Evolutionary conservation across 2,113 vertebrate species (phyloP).

Genomic region (Eurystomus gularis): DNA sequence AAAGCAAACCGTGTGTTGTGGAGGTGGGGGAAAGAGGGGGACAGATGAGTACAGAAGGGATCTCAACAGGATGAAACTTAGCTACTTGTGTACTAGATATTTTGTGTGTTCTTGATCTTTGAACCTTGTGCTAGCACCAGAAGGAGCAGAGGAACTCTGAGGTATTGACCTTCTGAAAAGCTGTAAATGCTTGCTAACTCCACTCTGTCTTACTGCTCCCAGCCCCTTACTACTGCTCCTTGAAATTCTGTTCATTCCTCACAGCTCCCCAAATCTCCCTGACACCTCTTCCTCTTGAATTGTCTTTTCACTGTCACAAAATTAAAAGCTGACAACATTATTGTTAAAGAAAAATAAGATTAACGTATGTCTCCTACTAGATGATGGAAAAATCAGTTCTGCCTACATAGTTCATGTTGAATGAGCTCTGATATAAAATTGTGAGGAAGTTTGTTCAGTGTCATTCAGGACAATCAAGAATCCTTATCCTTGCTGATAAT

Average conservation of each 20-base stretch:
- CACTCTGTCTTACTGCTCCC: neutral
- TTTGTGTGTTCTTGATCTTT: neutral
- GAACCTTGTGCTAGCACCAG: neutral
- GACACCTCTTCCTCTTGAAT: neutral
- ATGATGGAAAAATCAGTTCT: neutral
- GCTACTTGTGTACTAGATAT: neutral
- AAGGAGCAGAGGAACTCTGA: neutral
- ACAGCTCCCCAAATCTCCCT: neutral
- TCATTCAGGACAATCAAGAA: neutral
- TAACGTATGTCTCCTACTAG: neutral
- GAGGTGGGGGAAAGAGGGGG: neutral
- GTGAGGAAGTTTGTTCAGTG: neutral
- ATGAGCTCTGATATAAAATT: neutral
- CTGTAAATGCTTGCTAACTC: neutral
- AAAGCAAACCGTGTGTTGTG: neutral
- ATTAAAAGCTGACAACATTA: neutral
- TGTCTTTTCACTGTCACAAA: neutral
- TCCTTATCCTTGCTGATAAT: conserved; percentile 1
- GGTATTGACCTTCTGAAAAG: neutral
- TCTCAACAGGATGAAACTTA: neutral
- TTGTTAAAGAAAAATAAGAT: neutral
- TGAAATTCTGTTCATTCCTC: neutral
- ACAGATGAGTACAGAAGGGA: neutral
- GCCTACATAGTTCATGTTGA: neutral
- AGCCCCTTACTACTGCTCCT: neutral